phyloP scores from a whole-genome alignment of 92 coral and sea anemone genomes.

The Muricea muricata region DNA sequence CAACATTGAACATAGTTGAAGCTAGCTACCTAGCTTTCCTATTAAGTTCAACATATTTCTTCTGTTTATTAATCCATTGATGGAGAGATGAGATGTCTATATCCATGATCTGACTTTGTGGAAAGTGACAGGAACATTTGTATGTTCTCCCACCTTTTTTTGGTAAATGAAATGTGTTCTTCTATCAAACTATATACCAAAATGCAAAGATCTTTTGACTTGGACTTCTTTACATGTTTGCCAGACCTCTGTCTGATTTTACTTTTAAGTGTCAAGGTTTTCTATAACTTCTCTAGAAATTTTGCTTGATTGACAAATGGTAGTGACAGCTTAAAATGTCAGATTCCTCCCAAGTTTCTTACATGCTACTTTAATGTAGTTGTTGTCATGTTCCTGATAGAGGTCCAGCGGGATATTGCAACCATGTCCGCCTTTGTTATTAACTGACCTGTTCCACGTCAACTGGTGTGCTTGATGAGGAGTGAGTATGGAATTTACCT shows the following conservation, averaged over 20 bases:
- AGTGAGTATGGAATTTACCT: slow-evolving; percentile 6
- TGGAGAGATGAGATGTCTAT: neutral
- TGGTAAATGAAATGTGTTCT: neutral
- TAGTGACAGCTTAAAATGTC: slow-evolving; percentile 32
- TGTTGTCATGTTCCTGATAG: slow-evolving; percentile 39
- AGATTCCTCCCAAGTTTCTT: slow-evolving; percentile 39
- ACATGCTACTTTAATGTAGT: slow-evolving; percentile 12
- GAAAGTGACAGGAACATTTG: neutral
- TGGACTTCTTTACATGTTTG: neutral
- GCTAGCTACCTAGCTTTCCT: slow-evolving; percentile 1
- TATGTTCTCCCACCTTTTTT: neutral
- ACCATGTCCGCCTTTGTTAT: slow-evolving; percentile 30
- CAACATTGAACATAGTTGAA: too few relatives aligned
- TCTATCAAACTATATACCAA: neutral
- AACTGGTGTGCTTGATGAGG: slow-evolving; percentile 25
- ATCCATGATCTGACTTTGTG: neutral
- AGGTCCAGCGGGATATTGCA: slow-evolving; percentile 32
- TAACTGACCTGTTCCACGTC: slow-evolving; percentile 18
- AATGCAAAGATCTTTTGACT: neutral
- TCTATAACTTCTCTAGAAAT: slow-evolving; percentile 16
- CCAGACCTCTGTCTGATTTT: neutral
- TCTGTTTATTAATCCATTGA: slow-evolving; percentile 12
- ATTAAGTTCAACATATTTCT: neutral
- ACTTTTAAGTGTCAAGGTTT: neutral
- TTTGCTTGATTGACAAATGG: neutral